Conservation (phyloP, 2,888 invertebrate genomes). For the Pharmacophagus antenor region DNA sequence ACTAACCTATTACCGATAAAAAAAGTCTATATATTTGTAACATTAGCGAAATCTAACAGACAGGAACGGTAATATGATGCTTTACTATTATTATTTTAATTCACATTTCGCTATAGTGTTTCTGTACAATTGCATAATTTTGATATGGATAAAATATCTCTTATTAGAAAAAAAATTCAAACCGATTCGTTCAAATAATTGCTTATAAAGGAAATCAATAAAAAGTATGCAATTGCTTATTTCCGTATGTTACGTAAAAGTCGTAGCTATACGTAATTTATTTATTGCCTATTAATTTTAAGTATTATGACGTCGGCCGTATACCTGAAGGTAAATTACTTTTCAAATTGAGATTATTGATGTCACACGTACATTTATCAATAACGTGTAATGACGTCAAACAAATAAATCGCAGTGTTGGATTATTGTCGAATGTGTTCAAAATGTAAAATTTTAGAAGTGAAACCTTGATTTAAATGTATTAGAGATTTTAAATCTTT, state of each 20-base stretch:
- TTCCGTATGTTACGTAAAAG: slow-evolving; percentile 3
- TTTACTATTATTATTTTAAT: not conserved
- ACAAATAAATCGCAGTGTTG: not conserved
- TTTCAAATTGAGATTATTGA: slow-evolving; percentile 19
- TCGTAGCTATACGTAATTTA: slow-evolving; percentile 19
- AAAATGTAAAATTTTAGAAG: slow-evolving; percentile 5
- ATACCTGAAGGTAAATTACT: slow-evolving; percentile 22
- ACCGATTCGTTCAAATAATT: not conserved
- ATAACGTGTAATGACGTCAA: slow-evolving; percentile 23
- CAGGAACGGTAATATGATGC: not conserved
- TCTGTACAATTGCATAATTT: too few species aligned
- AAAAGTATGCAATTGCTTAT: slow-evolving; percentile 3
- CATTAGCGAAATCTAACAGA: too few species aligned
- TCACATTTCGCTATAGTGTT: not conserved
- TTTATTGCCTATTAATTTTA: slow-evolving; percentile 27
- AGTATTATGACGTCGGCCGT: slow-evolving; percentile 28
- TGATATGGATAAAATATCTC: not conserved
- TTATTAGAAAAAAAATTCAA: not conserved
- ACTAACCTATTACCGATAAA: too few species aligned
- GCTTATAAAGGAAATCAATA: not conserved
- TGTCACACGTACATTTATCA: slow-evolving; percentile 20
- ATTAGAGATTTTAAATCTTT: not conserved
- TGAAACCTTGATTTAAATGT: slow-evolving; percentile 6
- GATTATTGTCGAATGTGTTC: slow-evolving; percentile 2
- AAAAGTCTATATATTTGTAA: not conserved